Evolutionary conservation across 1,140 invertebrate species (phyloP).

Genomic region (Oryzaephilus surinamensis): DNA sequence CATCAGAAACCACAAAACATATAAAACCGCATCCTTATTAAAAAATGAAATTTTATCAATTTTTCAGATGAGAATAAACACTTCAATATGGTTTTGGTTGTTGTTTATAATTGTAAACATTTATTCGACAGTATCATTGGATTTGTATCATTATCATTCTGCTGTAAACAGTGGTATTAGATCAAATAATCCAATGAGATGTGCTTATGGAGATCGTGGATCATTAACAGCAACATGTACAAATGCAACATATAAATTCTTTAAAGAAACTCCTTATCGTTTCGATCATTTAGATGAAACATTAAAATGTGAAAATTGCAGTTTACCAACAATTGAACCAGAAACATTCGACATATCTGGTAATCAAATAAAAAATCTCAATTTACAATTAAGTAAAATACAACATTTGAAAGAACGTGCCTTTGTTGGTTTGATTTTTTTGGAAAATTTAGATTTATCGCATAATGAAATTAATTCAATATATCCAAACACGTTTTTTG

Average conservation of each 20-base stretch:
- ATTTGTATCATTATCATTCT: no score
- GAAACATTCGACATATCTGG: constrained; percentile 31
- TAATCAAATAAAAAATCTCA: constrained; percentile 28
- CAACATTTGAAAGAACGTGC: constrained; percentile 17
- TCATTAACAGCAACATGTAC: constrained; percentile 32
- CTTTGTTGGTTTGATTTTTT: constrained; percentile 30
- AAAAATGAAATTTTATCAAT: no score
- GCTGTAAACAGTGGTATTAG: no score
- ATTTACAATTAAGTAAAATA: constrained; percentile 23
- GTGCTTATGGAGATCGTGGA: constrained; percentile 31
- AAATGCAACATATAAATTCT: constrained; percentile 27
- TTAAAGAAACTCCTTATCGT: constrained; percentile 28
- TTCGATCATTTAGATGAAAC: constrained; percentile 35
- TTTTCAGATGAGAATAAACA: no score
- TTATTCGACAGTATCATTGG: no score
- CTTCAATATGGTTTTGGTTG: no score
- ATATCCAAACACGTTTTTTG: constrained; percentile 25
- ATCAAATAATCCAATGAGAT: constrained; percentile 20
- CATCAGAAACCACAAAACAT: no score
- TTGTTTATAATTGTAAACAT: no score
- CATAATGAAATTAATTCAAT: constrained; percentile 28
- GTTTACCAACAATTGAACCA: constrained; percentile 20
- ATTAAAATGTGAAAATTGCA: constrained; percentile 28
- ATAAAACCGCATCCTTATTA: no score
- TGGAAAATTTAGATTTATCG: constrained; percentile 22